Conservation (phyloP, 2,113 vertebrate species). For the Columba livia region DNA sequence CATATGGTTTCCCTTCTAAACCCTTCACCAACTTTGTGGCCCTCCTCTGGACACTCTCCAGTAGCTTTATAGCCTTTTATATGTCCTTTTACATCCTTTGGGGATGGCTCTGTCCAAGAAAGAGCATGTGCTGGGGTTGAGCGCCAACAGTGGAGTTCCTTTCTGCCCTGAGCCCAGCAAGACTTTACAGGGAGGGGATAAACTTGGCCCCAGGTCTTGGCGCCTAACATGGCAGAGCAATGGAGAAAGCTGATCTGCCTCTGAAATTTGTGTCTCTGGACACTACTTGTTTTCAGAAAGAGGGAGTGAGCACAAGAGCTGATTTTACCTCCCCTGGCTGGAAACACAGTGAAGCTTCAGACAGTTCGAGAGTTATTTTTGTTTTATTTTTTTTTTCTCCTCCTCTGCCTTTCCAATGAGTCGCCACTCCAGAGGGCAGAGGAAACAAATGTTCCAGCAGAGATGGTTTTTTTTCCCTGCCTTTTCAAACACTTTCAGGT, state of each 20-base stretch:
- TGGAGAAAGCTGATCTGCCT: background rate
- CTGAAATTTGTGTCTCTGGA: background rate
- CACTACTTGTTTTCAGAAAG: background rate
- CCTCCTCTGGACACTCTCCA: too few species aligned
- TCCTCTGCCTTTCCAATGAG: background rate
- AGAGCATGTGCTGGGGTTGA: background rate
- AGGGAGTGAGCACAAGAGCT: background rate
- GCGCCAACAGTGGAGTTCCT: background rate
- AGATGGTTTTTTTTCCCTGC: background rate
- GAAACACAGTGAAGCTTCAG: background rate
- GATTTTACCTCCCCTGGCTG: background rate
- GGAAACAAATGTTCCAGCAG: background rate
- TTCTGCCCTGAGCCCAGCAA: background rate
- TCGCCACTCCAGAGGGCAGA: background rate
- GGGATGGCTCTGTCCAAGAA: background rate
- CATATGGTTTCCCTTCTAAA: too few species aligned
- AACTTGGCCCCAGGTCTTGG: background rate
- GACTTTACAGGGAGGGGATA: background rate
- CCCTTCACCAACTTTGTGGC: too few species aligned
- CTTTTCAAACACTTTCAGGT: background rate
- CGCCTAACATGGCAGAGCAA: background rate
- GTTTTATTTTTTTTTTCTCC: background rate
- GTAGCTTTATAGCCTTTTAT: too few species aligned
- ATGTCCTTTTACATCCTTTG: background rate
- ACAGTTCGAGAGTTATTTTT: background rate